phyloP scores from a whole-genome alignment of 2,113 vertebrate genomes.

The Thamnaconus septentrionalis region DNA sequence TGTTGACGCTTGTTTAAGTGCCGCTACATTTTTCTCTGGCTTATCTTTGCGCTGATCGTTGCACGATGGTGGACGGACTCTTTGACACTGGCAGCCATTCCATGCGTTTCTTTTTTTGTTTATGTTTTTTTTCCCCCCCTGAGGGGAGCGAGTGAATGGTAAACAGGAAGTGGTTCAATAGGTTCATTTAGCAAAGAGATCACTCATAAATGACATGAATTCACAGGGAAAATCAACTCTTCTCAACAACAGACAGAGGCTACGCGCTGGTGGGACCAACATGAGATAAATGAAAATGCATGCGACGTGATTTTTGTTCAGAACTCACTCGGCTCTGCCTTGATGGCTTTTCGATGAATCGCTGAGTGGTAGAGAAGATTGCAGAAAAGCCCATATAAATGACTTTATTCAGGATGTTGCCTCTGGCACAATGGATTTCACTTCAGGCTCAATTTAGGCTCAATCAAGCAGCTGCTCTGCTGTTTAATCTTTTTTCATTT shows the following conservation, averaged over 20 bases:
- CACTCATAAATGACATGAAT: conserved; percentile 64
- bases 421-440: conserved; percentile 55
- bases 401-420: conserved; percentile 42
- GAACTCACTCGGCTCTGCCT: conserved; percentile 29
- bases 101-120: conserved; percentile 40
- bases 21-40: conserved; percentile 6
- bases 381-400: conserved; percentile 18
- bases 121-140: conserved; percentile 2
- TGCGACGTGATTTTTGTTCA: conserved; percentile 35
- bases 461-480: conserved; percentile 43
- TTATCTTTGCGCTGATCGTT: too few species aligned
- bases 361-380: conserved; percentile 30
- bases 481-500: conserved; percentile 41
- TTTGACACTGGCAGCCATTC: conserved; percentile 20
- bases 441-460: conserved; percentile 47
- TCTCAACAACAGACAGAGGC: conserved; percentile 8
- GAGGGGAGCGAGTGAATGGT: conserved; percentile 49
- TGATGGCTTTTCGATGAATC: conserved; percentile 41
- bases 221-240: conserved; percentile 37
- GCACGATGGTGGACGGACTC: neutral
- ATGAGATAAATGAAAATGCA: conserved; percentile 1
- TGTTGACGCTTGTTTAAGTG: conserved; percentile 15
- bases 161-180: conserved; percentile 73
- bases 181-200: conserved; percentile 60
- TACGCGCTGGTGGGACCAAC: conserved; percentile 24